Base-by-base conservation (phyloP, 2,888 invertebrate genomes). In the Trichacis sp. region DNA sequence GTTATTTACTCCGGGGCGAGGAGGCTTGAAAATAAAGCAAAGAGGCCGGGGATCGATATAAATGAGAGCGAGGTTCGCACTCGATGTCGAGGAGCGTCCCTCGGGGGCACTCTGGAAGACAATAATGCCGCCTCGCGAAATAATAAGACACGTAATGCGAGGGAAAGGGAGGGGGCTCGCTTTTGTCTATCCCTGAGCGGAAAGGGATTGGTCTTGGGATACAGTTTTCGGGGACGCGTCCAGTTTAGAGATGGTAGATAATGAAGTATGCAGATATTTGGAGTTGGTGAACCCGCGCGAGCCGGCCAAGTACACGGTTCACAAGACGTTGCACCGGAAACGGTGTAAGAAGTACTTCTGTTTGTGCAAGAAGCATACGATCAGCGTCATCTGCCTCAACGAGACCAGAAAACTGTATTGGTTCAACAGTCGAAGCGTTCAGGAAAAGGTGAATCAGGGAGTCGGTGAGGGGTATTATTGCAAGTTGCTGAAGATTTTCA, bases 381-480 rank as follows among this genome's bases (percentile, higher is more conserved):
- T 83, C 42, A 83, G 82, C 50, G 83, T 81, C 14, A 84, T 84
- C 69, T 80, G 80, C 52, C 79, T 83, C 19, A 83, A 82, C 70
- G 83, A 83, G 53, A 73, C 79, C 48, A 74, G 76, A 17, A 84
- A 84, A 55, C 49, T 82, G 50, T 83, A 82, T 56, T 82, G 82
- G 82, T 80, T 83, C 69, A 82, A 83, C 66, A 81, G 81, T 61
- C 78, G 80, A 33, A 82, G 77, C 69, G 79, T 84, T 45, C 75
- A 79, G 60, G 84, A 83, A 42, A 84, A 84, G 61, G 75, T 83
- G 2, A 80, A 78, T 54, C 76, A 75, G 40, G 81, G 80, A 8
- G 70, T 75, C 14, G 79, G 80, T 15, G 84, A 83, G 54, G 84
- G 83, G 19, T 84, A 84, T 60, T 84, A 84, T 45, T 78, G 77